Base-by-base conservation (phyloP, 2,888 invertebrate species). In the Sepiola atlantica region DNA sequence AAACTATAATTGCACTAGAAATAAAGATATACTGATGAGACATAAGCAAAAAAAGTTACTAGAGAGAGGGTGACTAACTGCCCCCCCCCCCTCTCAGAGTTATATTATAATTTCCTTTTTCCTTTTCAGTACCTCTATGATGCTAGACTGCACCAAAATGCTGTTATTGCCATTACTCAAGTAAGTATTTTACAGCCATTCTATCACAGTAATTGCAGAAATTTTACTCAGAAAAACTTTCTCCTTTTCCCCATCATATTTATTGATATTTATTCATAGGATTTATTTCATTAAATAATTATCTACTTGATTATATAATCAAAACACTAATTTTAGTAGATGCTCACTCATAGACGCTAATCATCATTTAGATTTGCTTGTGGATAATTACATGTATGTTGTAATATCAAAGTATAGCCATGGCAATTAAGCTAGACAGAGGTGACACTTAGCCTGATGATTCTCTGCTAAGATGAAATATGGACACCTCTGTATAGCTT, bases 91-190 rank as follows among this genome's bases (percentile, higher is more conserved):
- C 45, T 45, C 45, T 8, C 45, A 2, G 45, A 45, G 8, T 45
- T 45, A 45, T 45, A 8, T 45, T 45, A 45, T 4, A 2, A 45
- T 45, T 95, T 61, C 18, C 94, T 95, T 54, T 93, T 94, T 94
- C 93, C 57, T 61, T 96, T 97, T 94, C 96, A 99, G 97, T 98
- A 98, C 96, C 98, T 99, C 61, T 98, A 98, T 95, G 98, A 98
- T 94, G 98, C 98, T n/a, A 98, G 98, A 20, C 97, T 98, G 94
- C 98, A 98, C 94, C 98, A 98, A 92, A 97, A 97, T 94, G 98
- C 98, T 28, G 98, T 98, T 95, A 98, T 99, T 96, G 97, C 97
- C 35, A 96, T 97, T 77, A 97, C 97, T 35, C 97, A 97, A 96
- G 97, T 97, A 95, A 94, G 95, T 94, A 91, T 55, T 16, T 28